phyloP scores from a whole-genome alignment of 1,140 invertebrate species.

The Aricia agestis region DNA sequence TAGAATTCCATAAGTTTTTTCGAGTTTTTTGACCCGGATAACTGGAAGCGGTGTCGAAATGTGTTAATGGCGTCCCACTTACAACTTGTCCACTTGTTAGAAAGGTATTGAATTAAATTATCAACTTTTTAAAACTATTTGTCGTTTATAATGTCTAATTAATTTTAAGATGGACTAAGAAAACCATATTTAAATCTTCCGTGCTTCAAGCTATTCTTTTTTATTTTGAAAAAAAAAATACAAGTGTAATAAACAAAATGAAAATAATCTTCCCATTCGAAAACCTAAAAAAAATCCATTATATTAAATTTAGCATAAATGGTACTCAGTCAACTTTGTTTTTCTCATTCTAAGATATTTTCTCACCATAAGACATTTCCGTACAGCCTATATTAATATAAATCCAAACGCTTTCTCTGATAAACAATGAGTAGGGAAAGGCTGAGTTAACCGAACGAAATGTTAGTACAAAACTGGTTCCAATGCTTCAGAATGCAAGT shows the following conservation, averaged over 20 bases:
- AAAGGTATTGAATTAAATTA: conserved; percentile 11
- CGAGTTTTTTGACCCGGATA: conserved; percentile 38
- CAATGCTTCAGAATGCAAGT: conserved; percentile 70
- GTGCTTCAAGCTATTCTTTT: no score
- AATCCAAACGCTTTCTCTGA: conserved; percentile 23
- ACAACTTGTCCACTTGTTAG: conserved; percentile 9
- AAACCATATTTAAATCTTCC: no score
- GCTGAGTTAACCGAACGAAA: conserved; percentile 57
- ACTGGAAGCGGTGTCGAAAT: conserved; percentile 27
- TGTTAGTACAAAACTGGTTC: conserved; percentile 69
- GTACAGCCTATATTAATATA: neutral
- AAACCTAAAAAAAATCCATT: neutral
- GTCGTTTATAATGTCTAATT: no score
- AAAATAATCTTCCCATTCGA: no score
- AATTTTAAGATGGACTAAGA: no score
- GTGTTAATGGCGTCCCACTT: conserved; percentile 26
- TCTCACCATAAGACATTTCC: no score
- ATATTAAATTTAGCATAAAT: neutral
- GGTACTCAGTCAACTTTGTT: no score
- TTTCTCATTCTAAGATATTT: no score
- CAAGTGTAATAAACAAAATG: no score
- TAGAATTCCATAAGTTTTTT: conserved; percentile 32
- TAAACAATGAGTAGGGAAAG: conserved; percentile 63
- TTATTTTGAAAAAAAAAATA: no score
- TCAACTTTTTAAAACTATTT: neutral